phyloP scores from a whole-genome alignment of 2,888 invertebrate species.

The Lamellibrachia columna region DNA sequence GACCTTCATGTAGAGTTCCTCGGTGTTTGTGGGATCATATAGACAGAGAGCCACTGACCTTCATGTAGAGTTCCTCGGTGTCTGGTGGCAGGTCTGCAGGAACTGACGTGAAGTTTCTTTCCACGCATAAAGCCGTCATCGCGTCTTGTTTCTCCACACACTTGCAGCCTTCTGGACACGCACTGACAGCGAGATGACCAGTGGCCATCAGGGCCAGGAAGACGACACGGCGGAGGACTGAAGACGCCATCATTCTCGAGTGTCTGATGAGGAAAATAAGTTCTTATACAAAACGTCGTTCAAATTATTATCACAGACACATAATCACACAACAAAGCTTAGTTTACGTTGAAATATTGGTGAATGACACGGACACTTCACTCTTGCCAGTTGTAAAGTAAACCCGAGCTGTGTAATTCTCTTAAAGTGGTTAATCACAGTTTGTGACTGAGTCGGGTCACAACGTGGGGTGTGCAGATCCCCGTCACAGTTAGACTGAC shows the following conservation, averaged over 20 bases:
- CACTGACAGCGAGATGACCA: constrained; percentile 4
- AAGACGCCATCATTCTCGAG: not conserved
- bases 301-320: too few species aligned
- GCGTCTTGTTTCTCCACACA: constrained; percentile 21
- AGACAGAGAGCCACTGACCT: constrained; percentile 24
- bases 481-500: not conserved
- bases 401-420: too few species aligned
- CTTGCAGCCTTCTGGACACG: constrained; percentile 35
- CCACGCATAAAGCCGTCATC: constrained; percentile 28
- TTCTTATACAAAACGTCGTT: too few species aligned
- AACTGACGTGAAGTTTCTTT: constrained; percentile 31
- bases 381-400: too few species aligned
- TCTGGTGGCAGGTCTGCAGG: constrained; percentile 32
- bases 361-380: too few species aligned
- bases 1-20: too few species aligned
- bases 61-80: constrained; percentile 33
- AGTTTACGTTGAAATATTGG: too few species aligned
- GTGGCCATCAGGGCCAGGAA: not conserved
- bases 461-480: too few species aligned
- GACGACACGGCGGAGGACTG: not conserved
- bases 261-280: not conserved
- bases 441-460: not conserved
- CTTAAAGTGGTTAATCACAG: too few species aligned
- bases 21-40: too few species aligned
- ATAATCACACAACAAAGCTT: too few species aligned